phyloP scores from a whole-genome alignment of 2,797 vertebrate species.

The Geotria australis region DNA sequence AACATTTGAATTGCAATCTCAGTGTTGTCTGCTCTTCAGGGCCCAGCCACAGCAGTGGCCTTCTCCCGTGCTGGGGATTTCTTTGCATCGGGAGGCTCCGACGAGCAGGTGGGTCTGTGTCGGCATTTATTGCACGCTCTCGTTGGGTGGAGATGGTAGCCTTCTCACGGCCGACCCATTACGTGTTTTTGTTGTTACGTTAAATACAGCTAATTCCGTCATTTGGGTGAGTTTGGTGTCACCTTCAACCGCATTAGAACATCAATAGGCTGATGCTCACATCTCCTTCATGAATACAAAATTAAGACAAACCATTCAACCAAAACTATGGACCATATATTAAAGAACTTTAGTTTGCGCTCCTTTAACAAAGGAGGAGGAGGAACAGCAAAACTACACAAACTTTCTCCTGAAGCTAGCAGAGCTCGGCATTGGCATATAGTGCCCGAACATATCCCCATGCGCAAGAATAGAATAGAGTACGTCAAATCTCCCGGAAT shows the following conservation, averaged over 20 bases:
- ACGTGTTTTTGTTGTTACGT: not conserved
- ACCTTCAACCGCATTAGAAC: too few relatives aligned
- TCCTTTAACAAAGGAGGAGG: too few relatives aligned
- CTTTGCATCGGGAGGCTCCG: constrained; percentile 62
- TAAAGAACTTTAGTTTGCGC: too few relatives aligned
- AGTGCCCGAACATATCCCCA: too few relatives aligned
- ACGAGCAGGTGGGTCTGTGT: constrained; percentile 42
- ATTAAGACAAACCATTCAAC: not conserved
- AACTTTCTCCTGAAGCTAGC: too few relatives aligned
- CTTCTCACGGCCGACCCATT: not conserved
- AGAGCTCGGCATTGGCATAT: too few relatives aligned
- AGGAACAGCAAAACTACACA: too few relatives aligned
- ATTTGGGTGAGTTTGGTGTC: too few relatives aligned
- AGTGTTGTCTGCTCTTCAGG: constrained; percentile 16
- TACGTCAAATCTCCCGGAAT: too few relatives aligned
- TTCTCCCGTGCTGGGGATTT: constrained; percentile 53
- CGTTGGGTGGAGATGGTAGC: not conserved
- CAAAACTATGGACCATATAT: too few relatives aligned
- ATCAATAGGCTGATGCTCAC: not conserved
- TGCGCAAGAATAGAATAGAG: too few relatives aligned
- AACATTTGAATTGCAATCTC: not conserved
- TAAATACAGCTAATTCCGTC: too few relatives aligned
- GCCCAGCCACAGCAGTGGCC: constrained; percentile 38
- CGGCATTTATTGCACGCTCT: not conserved
- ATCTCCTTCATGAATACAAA: not conserved